Conservation (phyloP, 2,888 invertebrate genomes). For the Amiota minor region DNA sequence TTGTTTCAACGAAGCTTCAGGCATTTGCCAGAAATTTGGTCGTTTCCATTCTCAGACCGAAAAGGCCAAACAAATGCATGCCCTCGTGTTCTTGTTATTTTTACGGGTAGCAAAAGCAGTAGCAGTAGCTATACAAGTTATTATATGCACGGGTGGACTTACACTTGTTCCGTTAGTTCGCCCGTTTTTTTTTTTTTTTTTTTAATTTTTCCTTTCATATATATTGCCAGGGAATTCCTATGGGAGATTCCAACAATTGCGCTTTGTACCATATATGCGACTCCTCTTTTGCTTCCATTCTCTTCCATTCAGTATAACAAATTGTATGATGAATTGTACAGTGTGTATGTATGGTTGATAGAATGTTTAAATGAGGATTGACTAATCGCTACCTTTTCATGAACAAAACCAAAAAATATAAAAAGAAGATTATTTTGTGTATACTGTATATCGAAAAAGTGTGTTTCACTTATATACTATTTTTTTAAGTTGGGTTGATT, state of each 20-base stretch:
- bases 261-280: background rate
- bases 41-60: no score
- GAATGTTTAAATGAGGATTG: background rate
- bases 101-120: no score
- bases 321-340: slow-evolving; percentile 47
- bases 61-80: no score
- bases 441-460: slow-evolving; percentile 69
- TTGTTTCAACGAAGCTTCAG: no score
- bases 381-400: no score
- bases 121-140: background rate
- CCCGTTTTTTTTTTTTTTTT: slow-evolving; percentile 44
- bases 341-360: background rate
- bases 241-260: slow-evolving; percentile 49
- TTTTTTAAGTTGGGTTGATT: no score
- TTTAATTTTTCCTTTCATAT: slow-evolving; percentile 71
- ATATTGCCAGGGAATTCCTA: slow-evolving; percentile 70
- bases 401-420: slow-evolving; percentile 29
- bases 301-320: slow-evolving; percentile 41
- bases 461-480: background rate
- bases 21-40: no score
- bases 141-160: slow-evolving; percentile 66
- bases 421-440: slow-evolving; percentile 35
- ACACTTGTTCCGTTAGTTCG: slow-evolving; percentile 67
- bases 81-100: no score
- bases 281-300: background rate